Conservation (phyloP, 2,113 vertebrate genomes). For the Labeo catla region DNA sequence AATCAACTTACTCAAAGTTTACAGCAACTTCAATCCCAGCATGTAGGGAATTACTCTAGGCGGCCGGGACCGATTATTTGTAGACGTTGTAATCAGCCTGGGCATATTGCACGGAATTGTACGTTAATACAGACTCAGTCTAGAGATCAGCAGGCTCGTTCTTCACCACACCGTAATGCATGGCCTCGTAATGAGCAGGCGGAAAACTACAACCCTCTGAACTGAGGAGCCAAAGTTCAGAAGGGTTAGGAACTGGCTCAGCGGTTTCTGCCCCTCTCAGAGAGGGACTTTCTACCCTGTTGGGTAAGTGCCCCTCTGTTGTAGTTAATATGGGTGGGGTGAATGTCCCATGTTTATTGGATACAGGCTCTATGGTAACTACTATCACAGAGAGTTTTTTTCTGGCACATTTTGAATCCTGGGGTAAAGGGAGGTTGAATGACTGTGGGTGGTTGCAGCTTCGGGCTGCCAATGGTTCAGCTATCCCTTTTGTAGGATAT, state of each 20-base stretch:
- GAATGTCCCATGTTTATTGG: not conserved
- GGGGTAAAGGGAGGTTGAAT: not conserved
- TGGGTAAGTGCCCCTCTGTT: not conserved
- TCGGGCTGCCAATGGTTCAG: not conserved
- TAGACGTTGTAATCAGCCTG: not conserved
- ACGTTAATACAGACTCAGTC: not conserved
- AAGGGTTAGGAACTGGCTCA: not conserved
- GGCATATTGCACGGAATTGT: not conserved
- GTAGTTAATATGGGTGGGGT: not conserved
- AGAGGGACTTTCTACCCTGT: not conserved
- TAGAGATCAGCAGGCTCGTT: not conserved
- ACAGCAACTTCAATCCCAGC: not conserved
- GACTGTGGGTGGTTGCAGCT: conserved; percentile 20
- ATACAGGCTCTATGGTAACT: conserved; percentile 57
- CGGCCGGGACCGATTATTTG: not conserved
- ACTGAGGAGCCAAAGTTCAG: conserved; percentile 13
- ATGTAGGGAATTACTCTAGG: not conserved
- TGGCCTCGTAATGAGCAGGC: not conserved
- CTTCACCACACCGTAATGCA: conserved; percentile 42
- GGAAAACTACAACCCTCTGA: conserved; percentile 8
- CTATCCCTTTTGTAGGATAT: conserved; percentile 7
- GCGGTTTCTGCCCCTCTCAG: not conserved
- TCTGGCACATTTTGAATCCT: conserved; percentile 1
- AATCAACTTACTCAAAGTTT: not conserved
- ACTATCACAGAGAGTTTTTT: conserved; percentile 36